Evolutionary conservation across 2,888 invertebrate genomes (phyloP), one percentile per base, ranked within the genome.

Genomic region (Hemistola chrysoprasaria): DNA sequence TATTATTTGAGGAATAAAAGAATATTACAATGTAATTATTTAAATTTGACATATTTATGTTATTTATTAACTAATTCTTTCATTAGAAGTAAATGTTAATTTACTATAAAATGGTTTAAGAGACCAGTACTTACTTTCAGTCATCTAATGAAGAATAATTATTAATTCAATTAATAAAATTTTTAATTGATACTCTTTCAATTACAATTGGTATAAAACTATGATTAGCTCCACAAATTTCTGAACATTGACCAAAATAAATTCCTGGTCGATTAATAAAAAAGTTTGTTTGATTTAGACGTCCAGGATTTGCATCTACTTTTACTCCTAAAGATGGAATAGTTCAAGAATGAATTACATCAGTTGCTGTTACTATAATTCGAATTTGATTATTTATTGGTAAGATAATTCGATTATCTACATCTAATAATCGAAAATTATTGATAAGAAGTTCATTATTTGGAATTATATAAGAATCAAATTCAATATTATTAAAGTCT

Each of bases 191-290:
- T 35, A 90, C 83, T 64, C 87, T 89, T 91, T 93, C 92, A 62
- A 92, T 75, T 43, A 91, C 89, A 90, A 94, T 94, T 21, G 94
- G 94, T 83, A 95, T 95, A 91, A 95, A 95, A 43, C 93, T 93
- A 75, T 95, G 94, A 72, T 95, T 94, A 36, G 92, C 91, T 0
- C 94, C 94, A 83, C 94, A 95, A 87, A 95, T 94, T 91, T 95
- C 94, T 58, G 94, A 95, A 72, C 94, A 95, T 91, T 95, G 94
- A 0, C 94, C 94, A 78, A 81, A 94, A 78, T 90, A 93, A 69
- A 94, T 60, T 26, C 94, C 93, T 0, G 92, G 88, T 1, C 91
- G 91, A 53, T 90, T 92, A 59, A 91, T 87, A 59, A 83, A 82
- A 72, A 93, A 90, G 59, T 82, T 90, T 65, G 81, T 87, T 92